These are phyloP conservation scores for Morus bassanus DNA, from an alignment of 2,797 vertebrate genomes.

Conservation along the genomic window DNA sequence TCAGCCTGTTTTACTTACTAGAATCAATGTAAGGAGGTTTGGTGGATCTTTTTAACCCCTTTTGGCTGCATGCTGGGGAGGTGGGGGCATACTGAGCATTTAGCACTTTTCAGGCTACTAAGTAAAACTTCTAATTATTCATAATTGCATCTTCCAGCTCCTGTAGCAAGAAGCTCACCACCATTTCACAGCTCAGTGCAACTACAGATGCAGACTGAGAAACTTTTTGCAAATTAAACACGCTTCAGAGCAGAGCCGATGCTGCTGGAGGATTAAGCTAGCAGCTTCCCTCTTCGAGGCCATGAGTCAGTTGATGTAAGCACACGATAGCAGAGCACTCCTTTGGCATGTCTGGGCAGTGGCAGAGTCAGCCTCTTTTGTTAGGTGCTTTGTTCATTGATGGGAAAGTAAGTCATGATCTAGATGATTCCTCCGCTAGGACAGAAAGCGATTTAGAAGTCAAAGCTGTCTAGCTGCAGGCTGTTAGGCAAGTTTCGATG, in stretches of 20 bases:
- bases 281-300: slow-evolving; percentile 11
- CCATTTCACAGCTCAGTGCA: background rate
- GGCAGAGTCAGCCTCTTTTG: slow-evolving; percentile 49
- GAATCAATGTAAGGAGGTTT: background rate
- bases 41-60: background rate
- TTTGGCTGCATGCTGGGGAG: background rate
- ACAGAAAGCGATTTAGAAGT: slow-evolving; percentile 50
- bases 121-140: background rate
- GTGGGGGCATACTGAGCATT: background rate
- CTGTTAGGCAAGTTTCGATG: slow-evolving; percentile 45
- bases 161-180: background rate
- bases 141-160: background rate
- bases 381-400: slow-evolving; percentile 34
- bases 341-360: background rate
- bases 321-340: slow-evolving; percentile 27
- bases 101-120: background rate
- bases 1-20: background rate
- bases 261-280: slow-evolving; percentile 14
- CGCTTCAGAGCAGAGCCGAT: background rate
- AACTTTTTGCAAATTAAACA: background rate
- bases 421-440: slow-evolving; percentile 50
- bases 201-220: background rate
- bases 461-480: slow-evolving; percentile 53
- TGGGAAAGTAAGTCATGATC: slow-evolving; percentile 55
- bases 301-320: slow-evolving; percentile 52